Evolutionary conservation across 2,888 invertebrate genomes (phyloP), one percentile per base, ranked within the genome.

Genomic region (Stratiomys singularior): DNA sequence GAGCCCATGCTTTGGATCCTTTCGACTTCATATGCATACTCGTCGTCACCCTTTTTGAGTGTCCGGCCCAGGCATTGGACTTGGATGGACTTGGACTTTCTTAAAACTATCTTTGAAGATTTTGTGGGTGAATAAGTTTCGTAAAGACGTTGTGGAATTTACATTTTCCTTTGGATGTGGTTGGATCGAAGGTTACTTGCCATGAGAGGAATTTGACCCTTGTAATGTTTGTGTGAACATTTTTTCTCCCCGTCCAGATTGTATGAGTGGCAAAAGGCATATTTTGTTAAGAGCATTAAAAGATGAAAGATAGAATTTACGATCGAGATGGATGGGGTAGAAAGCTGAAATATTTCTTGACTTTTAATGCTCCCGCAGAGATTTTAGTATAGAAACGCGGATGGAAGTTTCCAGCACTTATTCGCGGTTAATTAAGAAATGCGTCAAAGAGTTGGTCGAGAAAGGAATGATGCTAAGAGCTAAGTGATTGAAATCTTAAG

Each of bases 101-200:
- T 52, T 77, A 30, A 77, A 77, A 77, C 76, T 76, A 66, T 77
- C 76, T 78, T 78, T 78, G 78, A 80, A 80, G 80, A 80, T 80
- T 80, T 80, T 80, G 80, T 77, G 80, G 80, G 76, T 78, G 80
- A 80, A 80, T 80, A 80, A 80, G 77, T 80, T 80, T 72, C 52
- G 77, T 67, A 77, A 77, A 77, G 77, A 77, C 56, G 76, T 69
- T 77, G 74, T 58, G 74, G 78, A 77, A 80, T 80, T 80, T 78
- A 78, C 77, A 80, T 78, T 52, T 79, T 78, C 77, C 80, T 78
- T 77, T 78, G 78, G 77, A 80, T 80, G 80, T 80, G 80, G 80
- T 80, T 76, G 66, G 63, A 77, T 76, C 11, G 64, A 77, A 69
- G 69, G 69, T 69, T 77, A 69, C 69, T 64, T 56, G 37, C 77